Percentiles rank a stretch among this genome's conserved stretches.
Evolutionary conservation across 1,140 invertebrate species (phyloP).

Genomic region (Acyrthosiphon pisum): DNA sequence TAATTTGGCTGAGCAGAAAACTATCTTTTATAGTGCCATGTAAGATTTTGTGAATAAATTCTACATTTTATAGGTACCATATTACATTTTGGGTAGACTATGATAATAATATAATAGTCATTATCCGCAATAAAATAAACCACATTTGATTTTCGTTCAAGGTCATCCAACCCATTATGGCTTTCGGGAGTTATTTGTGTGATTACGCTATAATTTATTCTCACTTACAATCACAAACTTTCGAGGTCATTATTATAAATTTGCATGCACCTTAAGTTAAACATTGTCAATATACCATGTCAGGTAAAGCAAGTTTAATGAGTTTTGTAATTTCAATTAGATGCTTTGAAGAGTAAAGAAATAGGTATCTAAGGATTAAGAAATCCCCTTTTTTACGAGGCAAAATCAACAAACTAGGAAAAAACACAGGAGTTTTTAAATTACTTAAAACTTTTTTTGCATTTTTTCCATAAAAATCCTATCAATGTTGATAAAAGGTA

Average conservation of each 20-base stretch:
- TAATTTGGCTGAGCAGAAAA: too few relatives aligned
- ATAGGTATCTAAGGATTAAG: not conserved
- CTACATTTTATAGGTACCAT: too few relatives aligned
- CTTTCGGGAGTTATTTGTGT: not conserved
- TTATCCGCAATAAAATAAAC: not conserved
- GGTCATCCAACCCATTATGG: not conserved
- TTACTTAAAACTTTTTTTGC: not conserved
- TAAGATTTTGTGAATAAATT: too few relatives aligned
- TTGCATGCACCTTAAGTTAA: not conserved
- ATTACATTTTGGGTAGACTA: not conserved
- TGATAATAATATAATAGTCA: not conserved
- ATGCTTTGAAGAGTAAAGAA: slow-evolving; percentile 16
- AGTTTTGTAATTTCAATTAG: not conserved
- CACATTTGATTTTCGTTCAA: not conserved
- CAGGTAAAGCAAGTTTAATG: slow-evolving; percentile 2
- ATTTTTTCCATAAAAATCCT: not conserved
- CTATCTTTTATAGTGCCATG: too few relatives aligned
- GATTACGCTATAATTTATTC: not conserved
- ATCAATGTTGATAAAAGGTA: not conserved
- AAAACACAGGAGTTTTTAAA: not conserved
- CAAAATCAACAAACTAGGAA: not conserved
- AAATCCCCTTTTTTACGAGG: not conserved
- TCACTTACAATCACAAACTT: not conserved
- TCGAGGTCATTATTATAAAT: not conserved
- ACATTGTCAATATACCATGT: slow-evolving; percentile 1